Conservation (phyloP, 2,797 vertebrate genomes). For the Hemitrygon akajei region DNA sequence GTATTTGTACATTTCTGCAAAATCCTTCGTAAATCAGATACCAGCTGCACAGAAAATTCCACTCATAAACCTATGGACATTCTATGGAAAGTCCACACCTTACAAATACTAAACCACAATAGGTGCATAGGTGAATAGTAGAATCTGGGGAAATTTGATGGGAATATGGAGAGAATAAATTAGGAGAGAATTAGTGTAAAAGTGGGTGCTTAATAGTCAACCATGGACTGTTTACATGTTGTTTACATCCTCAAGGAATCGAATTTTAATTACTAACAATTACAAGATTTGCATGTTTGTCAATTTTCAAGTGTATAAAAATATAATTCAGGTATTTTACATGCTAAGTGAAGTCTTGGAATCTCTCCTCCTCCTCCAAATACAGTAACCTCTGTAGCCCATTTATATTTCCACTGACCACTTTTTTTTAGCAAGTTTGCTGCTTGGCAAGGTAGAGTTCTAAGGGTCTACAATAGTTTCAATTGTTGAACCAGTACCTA, state of each 20-base stretch:
- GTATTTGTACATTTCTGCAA: not conserved
- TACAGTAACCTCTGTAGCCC: not conserved
- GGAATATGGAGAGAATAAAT: too few species aligned
- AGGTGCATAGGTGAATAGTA: too few species aligned
- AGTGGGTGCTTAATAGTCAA: too few species aligned
- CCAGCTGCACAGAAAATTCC: not conserved
- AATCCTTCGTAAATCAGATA: not conserved
- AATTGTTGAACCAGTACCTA: not conserved
- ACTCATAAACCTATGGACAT: not conserved
- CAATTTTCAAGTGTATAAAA: not conserved
- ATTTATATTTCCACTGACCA: not conserved
- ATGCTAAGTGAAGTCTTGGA: not conserved
- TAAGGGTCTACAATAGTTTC: not conserved
- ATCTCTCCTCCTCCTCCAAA: not conserved
- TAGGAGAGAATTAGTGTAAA: too few species aligned
- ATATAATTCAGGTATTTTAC: not conserved
- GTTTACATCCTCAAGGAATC: too few species aligned
- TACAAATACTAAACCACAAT: not conserved
- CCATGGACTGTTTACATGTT: too few species aligned
- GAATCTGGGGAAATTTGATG: too few species aligned
- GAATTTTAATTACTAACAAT: not conserved
- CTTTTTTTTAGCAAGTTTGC: not conserved
- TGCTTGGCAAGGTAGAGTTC: constrained; percentile 5
- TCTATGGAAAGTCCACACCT: not conserved
- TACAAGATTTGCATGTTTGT: not conserved